Evolutionary conservation across 1,140 invertebrate genomes (phyloP).

Genomic region (Zaprionus tsacasi): DNA sequence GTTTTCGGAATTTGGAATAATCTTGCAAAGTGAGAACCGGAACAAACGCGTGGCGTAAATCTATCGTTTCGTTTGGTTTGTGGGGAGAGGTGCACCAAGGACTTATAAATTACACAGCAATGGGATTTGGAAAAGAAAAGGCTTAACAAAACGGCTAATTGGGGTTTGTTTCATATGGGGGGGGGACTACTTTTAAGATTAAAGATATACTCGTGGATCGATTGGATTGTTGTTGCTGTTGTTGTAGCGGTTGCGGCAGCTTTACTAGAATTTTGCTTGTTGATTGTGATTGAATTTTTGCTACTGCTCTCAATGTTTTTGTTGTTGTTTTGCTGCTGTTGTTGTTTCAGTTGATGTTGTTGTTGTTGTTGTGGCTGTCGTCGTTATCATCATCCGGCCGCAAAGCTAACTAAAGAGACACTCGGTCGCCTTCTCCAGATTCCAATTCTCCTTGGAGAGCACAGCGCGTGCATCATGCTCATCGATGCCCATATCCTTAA

Average conservation of each 20-base stretch:
- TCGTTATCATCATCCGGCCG: conserved; percentile 23
- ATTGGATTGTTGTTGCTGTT: conserved; percentile 4
- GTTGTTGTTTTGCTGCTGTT: conserved; percentile 15
- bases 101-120: conserved; percentile 24
- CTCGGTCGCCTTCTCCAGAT: conserved; percentile 94
- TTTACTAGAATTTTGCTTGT: conserved; percentile 8
- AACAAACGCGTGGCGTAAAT: neutral
- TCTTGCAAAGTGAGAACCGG: conserved; percentile 14
- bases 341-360: conserved; percentile 3
- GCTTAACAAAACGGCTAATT: conserved; percentile 8
- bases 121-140: conserved; percentile 25
- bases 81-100: neutral
- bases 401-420: conserved; percentile 93
- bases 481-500: conserved; percentile 95
- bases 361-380: conserved; percentile 6
- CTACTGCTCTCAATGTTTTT: conserved; percentile 1
- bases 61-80: neutral
- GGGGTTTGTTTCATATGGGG: neutral
- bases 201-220: neutral
- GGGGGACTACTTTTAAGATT: neutral
- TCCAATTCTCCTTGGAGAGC: conserved; percentile 95
- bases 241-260: neutral
- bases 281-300: conserved; percentile 9
- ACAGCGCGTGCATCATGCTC: conserved; percentile 92
- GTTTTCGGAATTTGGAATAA: neutral